These are phyloP conservation scores for Lithobates pipiens DNA, from an alignment of 2,797 vertebrate species.

Conservation along the genomic window DNA sequence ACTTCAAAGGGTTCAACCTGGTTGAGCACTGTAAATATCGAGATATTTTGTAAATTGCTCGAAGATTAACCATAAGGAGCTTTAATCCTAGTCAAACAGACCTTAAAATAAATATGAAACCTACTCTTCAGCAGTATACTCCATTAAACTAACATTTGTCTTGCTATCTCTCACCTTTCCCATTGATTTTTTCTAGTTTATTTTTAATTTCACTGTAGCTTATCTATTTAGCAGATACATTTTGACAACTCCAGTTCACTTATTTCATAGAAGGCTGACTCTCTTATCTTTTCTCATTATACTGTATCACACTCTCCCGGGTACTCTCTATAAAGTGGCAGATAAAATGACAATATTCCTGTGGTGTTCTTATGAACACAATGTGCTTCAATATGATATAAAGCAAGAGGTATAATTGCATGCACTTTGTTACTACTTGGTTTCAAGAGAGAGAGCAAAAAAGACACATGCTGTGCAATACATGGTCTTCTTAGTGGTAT, in stretches of 20 bases:
- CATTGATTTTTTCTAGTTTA: not conserved
- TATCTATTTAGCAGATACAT: slow-evolving; percentile 22
- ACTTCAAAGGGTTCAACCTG: no score
- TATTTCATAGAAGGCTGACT: slow-evolving; percentile 32
- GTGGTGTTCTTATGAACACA: slow-evolving; percentile 22
- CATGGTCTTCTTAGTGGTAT: slow-evolving; percentile 16
- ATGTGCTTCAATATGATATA: slow-evolving; percentile 13
- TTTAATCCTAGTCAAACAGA: no score
- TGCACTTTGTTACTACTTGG: slow-evolving; percentile 16
- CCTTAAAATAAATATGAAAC: no score
- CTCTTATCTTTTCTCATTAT: slow-evolving; percentile 32
- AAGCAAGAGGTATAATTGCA: slow-evolving; percentile 23
- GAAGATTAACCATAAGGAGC: no score
- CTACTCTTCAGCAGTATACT: not conserved
- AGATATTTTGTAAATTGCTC: no score
- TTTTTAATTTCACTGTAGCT: slow-evolving; percentile 12
- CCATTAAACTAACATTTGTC: not conserved
- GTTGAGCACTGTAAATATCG: no score
- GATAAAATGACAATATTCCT: slow-evolving; percentile 25
- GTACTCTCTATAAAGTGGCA: slow-evolving; percentile 1
- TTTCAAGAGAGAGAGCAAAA: not conserved
- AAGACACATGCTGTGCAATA: slow-evolving; percentile 7
- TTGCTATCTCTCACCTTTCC: not conserved
- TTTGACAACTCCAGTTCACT: slow-evolving; percentile 9
- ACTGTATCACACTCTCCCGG: slow-evolving; percentile 18